phyloP scores from a whole-genome alignment of 2,888 invertebrate genomes.

The Timandra comae region DNA sequence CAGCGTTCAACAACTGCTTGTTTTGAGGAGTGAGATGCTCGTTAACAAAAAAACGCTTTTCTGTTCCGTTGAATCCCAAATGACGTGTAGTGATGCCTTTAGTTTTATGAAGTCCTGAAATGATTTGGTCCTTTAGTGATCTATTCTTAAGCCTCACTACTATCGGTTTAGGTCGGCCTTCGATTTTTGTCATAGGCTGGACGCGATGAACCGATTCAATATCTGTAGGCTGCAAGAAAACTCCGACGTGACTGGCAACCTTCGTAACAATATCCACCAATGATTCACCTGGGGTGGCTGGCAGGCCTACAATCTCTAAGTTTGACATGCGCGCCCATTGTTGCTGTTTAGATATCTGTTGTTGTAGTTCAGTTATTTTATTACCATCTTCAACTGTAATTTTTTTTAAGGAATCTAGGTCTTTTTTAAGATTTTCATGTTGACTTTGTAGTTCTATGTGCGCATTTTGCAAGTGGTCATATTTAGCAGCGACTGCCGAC shows the following conservation, averaged over 20 bases:
- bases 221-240: neutral
- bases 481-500: no score
- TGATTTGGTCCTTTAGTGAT: neutral
- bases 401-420: no score
- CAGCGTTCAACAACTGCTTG: conserved; percentile 1
- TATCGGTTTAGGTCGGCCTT: neutral
- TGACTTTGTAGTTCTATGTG: no score
- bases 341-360: neutral
- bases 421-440: no score
- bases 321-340: neutral
- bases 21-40: conserved; percentile 1
- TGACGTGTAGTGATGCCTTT: no score
- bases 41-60: neutral
- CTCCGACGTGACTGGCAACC: neutral
- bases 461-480: no score
- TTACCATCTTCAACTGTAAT: no score
- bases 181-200: neutral
- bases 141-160: neutral
- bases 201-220: neutral
- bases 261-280: neutral
- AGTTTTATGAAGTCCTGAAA: neutral
- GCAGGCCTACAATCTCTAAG: neutral
- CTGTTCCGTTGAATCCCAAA: no score
- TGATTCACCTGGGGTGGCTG: neutral
- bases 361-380: no score